Evolutionary conservation across 2,888 invertebrate species (phyloP).

Genomic region (Halictus ligatus): DNA sequence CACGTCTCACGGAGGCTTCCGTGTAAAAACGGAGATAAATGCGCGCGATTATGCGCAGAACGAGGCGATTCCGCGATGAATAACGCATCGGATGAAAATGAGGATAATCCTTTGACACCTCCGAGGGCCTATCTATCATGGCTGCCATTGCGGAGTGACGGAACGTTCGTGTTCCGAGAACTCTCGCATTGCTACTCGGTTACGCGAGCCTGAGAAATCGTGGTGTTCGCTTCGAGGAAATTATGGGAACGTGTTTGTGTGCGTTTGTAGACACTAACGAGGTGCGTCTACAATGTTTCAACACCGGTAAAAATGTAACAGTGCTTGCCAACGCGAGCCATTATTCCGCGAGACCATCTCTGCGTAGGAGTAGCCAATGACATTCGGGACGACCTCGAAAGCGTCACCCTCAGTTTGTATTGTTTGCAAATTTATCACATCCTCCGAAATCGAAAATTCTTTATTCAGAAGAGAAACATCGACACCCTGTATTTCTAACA

Average conservation of each 20-base stretch:
- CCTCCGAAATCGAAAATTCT: too few relatives aligned
- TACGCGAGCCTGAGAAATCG: background rate
- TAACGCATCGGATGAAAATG: constrained; percentile 7
- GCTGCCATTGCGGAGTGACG: background rate
- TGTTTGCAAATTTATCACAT: background rate
- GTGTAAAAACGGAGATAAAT: constrained; percentile 25
- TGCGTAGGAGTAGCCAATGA: background rate
- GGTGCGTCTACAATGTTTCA: background rate
- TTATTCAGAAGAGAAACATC: background rate
- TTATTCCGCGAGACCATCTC: background rate
- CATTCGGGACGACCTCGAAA: background rate
- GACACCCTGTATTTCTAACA: too few relatives aligned
- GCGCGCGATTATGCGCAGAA: background rate
- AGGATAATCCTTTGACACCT: constrained; percentile 24
- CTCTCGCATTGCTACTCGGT: background rate
- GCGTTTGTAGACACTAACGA: background rate
- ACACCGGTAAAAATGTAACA: background rate
- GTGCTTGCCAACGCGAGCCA: background rate
- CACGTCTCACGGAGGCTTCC: background rate
- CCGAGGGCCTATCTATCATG: background rate
- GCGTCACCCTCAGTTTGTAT: background rate
- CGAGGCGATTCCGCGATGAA: background rate
- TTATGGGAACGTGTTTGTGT: background rate
- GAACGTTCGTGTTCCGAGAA: background rate
- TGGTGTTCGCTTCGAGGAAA: background rate